Evolutionary conservation across 2,797 vertebrate species (phyloP).

Genomic region (Coendou prehensilis): DNA sequence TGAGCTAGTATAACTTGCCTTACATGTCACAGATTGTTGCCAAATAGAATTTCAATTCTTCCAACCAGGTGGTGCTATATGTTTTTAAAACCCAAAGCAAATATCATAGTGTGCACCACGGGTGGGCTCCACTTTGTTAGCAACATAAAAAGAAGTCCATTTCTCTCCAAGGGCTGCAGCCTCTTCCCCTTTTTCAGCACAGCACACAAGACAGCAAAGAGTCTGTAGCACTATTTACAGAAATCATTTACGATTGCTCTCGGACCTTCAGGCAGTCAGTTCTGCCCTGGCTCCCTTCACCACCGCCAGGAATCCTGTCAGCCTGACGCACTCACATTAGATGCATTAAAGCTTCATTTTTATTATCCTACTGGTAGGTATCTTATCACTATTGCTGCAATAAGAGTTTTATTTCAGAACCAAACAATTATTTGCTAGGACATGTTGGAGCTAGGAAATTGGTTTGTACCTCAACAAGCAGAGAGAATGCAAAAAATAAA

Average conservation of each 20-base stretch:
- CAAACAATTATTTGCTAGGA: slow-evolving; percentile 80
- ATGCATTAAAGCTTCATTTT: slow-evolving; percentile 73
- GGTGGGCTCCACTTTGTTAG: slow-evolving; percentile 69
- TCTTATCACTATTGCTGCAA: slow-evolving; percentile 53
- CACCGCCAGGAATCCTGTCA: slow-evolving; percentile 77
- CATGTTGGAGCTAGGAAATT: slow-evolving; percentile 74
- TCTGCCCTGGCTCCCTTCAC: slow-evolving; percentile 63
- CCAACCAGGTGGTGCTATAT: background rate
- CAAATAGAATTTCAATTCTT: slow-evolving; percentile 61
- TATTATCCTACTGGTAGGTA: slow-evolving; percentile 75
- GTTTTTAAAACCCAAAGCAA: slow-evolving; percentile 75
- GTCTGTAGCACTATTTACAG: slow-evolving; percentile 73
- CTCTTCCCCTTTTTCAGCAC: slow-evolving; percentile 9
- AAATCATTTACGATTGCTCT: slow-evolving; percentile 80
- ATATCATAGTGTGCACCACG: slow-evolving; percentile 36
- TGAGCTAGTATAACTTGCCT: slow-evolving; percentile 22
- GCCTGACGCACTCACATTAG: slow-evolving; percentile 69
- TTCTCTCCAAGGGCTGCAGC: slow-evolving; percentile 37
- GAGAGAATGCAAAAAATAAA: slow-evolving; percentile 65
- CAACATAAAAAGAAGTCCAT: slow-evolving; percentile 71
- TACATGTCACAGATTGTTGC: slow-evolving; percentile 1
- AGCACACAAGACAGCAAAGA: slow-evolving; percentile 50
- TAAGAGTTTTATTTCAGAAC: slow-evolving; percentile 81
- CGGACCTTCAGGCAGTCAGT: slow-evolving; percentile 76
- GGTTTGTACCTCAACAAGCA: slow-evolving; percentile 68